Percentiles rank a stretch among this genome's conserved stretches.
phyloP scores from a whole-genome alignment of 2,888 invertebrate species.

The Pristionchus exspectatus region DNA sequence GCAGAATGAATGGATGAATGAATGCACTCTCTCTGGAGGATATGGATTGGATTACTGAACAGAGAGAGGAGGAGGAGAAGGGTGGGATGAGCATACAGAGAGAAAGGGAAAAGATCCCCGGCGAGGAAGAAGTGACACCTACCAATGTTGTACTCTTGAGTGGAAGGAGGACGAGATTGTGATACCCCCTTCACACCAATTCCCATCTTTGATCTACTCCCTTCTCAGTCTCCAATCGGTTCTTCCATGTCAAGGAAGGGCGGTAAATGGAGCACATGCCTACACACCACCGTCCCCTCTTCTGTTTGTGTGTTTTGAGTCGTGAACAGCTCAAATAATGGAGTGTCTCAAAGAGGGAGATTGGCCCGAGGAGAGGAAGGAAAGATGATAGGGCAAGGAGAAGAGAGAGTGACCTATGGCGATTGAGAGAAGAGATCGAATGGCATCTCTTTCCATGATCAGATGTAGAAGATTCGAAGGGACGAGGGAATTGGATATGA shows the following conservation, averaged over 20 bases:
- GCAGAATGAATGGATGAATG: slow-evolving; percentile 37
- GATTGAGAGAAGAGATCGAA: slow-evolving; percentile 27
- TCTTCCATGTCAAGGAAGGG: neutral
- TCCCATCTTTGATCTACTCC: neutral
- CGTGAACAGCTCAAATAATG: slow-evolving; percentile 49
- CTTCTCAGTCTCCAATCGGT: neutral
- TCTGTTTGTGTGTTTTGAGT: slow-evolving; percentile 43
- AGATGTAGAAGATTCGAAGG: neutral
- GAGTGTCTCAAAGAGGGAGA: slow-evolving; percentile 23
- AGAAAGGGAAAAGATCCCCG: slow-evolving; percentile 55
- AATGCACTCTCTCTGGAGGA: slow-evolving; percentile 51
- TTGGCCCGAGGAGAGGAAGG: neutral
- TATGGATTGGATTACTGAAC: slow-evolving; percentile 56
- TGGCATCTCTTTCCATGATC: slow-evolving; percentile 16
- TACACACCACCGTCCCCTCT: neutral
- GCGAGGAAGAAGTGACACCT: neutral
- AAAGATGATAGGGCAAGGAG: slow-evolving; percentile 9
- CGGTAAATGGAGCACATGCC: slow-evolving; percentile 28
- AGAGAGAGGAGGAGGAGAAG: slow-evolving; percentile 35
- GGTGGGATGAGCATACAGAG: slow-evolving; percentile 18
- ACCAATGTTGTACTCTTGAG: slow-evolving; percentile 22
- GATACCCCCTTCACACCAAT: slow-evolving; percentile 44
- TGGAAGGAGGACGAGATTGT: neutral
- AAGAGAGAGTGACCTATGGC: slow-evolving; percentile 31
- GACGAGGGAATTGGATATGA: neutral